phyloP scores from a whole-genome alignment of 2,888 invertebrate species.

The Podabrus alpinus region DNA sequence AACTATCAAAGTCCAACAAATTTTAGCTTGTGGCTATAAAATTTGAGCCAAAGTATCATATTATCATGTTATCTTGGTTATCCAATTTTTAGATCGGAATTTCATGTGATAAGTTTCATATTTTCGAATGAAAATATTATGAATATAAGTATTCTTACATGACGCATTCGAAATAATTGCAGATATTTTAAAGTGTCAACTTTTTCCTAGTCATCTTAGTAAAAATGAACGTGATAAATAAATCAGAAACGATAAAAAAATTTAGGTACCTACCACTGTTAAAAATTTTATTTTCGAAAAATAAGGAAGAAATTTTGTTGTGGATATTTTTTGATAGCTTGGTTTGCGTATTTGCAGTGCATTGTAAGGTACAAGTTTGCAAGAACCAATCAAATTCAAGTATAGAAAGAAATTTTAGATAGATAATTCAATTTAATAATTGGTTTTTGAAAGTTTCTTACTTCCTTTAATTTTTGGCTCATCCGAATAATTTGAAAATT shows the following conservation, averaged over 20 bases:
- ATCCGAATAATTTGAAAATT: no score
- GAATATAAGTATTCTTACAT: neutral
- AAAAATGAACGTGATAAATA: neutral
- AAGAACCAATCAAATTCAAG: no score
- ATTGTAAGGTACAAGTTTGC: no score
- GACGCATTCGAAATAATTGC: neutral
- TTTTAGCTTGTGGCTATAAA: neutral
- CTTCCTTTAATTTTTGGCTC: no score
- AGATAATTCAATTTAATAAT: no score
- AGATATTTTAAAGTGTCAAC: neutral
- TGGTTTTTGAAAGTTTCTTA: no score
- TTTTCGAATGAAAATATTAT: neutral
- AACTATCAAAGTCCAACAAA: no score
- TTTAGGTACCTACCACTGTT: neutral
- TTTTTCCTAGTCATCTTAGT: neutral
- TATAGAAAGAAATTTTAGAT: no score
- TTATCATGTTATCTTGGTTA: neutral
- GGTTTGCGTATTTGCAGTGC: no score
- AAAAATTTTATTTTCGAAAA: neutral
- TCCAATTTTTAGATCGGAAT: neutral
- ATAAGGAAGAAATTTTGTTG: neutral
- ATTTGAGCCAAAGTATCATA: neutral
- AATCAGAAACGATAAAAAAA: no score
- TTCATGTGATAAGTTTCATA: neutral
- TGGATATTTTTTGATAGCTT: no score